Conservation (phyloP, 2,888 invertebrate species). For the Mesorhabditis belari region DNA sequence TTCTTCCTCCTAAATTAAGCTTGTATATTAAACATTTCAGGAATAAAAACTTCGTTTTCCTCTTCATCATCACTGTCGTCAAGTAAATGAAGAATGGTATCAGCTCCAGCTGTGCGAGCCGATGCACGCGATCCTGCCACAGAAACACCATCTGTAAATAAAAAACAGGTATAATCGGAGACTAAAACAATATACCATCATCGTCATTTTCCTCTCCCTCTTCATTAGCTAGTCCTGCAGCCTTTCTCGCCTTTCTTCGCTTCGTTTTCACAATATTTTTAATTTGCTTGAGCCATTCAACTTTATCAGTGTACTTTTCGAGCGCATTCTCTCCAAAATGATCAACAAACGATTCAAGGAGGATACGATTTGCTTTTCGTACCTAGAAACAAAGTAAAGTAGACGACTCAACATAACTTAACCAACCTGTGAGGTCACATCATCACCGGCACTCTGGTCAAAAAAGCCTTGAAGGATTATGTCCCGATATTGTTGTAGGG, state of each 20-base stretch:
- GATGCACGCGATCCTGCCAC: slow-evolving; percentile 24
- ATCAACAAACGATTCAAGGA: slow-evolving; percentile 45
- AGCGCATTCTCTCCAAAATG: slow-evolving; percentile 37
- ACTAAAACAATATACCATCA: slow-evolving; percentile 6
- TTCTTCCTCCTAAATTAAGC: slow-evolving; percentile 12
- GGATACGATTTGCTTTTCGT: slow-evolving; percentile 44
- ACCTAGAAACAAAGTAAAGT: slow-evolving; percentile 12
- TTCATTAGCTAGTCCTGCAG: no score
- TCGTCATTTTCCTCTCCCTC: slow-evolving; percentile 21
- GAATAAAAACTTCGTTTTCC: no score
- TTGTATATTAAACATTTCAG: slow-evolving; percentile 4
- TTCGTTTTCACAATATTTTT: slow-evolving; percentile 41
- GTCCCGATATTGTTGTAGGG: slow-evolving; percentile 44
- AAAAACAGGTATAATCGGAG: no score
- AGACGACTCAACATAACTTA: neutral
- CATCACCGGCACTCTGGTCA: slow-evolving; percentile 5
- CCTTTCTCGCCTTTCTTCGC: slow-evolving; percentile 21
- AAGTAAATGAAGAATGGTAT: slow-evolving; percentile 43
- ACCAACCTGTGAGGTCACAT: neutral
- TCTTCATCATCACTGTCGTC: slow-evolving; percentile 41
- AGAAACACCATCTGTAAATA: no score
- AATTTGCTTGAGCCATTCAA: slow-evolving; percentile 43
- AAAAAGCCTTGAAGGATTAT: slow-evolving; percentile 39
- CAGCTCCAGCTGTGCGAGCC: slow-evolving; percentile 40
- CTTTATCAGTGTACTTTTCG: slow-evolving; percentile 25